A percentile compares a stretch with the other conserved stretches of the same genome.
Evolutionary conservation across 2,113 vertebrate genomes (phyloP).

Genomic region (Seriola aureovittata): DNA sequence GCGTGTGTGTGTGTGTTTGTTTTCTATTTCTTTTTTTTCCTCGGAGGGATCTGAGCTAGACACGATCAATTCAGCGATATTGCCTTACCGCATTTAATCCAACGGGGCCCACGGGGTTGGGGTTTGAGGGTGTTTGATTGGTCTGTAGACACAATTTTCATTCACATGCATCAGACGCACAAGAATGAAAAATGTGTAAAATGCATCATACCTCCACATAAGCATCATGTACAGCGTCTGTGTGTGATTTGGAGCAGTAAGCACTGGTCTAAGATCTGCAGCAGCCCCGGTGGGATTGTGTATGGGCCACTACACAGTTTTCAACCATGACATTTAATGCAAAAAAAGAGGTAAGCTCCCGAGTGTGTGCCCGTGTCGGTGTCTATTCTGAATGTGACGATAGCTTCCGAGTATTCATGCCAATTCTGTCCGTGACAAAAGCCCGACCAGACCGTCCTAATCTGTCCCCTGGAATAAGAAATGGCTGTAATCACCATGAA

Average conservation of each 20-base stretch:
- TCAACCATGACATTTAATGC: slow-evolving; percentile 18
- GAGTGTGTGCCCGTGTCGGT: background rate
- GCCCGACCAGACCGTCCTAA: slow-evolving; percentile 25
- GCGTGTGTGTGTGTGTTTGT: slow-evolving; percentile 60
- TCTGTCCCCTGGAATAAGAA: slow-evolving; percentile 56
- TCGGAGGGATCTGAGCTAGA: slow-evolving; percentile 38
- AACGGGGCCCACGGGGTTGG: background rate
- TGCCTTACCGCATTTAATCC: slow-evolving; percentile 63
- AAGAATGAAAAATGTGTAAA: slow-evolving; percentile 24
- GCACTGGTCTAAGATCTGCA: background rate
- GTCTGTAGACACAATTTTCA: slow-evolving; percentile 21
- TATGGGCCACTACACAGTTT: slow-evolving; percentile 4
- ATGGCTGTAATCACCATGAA: slow-evolving; percentile 54
- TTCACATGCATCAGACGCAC: slow-evolving; percentile 33
- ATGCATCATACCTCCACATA: slow-evolving; percentile 9
- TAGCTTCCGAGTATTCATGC: slow-evolving; percentile 32
- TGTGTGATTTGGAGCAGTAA: slow-evolving; percentile 16
- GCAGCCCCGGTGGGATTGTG: background rate
- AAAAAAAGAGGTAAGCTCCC: background rate
- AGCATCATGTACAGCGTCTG: background rate
- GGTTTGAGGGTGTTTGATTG: slow-evolving; percentile 18
- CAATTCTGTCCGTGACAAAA: slow-evolving; percentile 57
- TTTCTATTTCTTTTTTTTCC: slow-evolving; percentile 54
- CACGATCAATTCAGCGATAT: slow-evolving; percentile 67
- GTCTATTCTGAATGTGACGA: slow-evolving; percentile 37